A percentile compares a stretch with the other conserved stretches of the same genome.
Conservation (phyloP, 53 echinoderm and acorn worm species). For the Pentamera pediparva region DNA sequence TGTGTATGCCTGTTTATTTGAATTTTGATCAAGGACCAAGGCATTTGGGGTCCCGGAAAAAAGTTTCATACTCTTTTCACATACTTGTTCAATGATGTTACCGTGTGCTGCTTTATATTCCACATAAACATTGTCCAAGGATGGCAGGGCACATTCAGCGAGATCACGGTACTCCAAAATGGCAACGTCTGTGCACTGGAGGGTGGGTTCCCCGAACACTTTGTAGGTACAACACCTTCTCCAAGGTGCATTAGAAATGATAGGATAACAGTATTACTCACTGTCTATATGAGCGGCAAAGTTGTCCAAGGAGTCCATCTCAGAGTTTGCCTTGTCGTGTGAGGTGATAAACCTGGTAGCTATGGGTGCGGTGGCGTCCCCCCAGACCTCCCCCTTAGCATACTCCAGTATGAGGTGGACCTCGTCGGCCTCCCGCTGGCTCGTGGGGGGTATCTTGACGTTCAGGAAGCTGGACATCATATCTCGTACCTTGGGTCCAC, state of each 20-base stretch:
- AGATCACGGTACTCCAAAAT: too few species aligned
- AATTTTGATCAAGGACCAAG: too few species aligned
- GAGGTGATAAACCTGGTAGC: conserved; percentile 91
- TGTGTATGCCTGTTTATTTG: too few species aligned
- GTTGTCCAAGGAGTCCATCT: conserved; percentile 53
- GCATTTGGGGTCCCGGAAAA: too few species aligned
- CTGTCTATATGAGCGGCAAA: conserved; percentile 70
- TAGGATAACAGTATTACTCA: not conserved
- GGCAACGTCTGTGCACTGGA: too few species aligned
- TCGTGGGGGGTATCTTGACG: conserved; percentile 48
- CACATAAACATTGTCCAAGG: too few species aligned
- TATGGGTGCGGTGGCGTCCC: conserved; percentile 47
- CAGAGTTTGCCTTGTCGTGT: conserved; percentile 75
- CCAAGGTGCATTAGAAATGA: too few species aligned
- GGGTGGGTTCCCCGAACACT: too few species aligned
- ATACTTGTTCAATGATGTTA: too few species aligned
- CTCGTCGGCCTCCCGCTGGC: conserved; percentile 59
- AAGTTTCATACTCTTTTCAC: too few species aligned
- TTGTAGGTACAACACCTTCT: not conserved
- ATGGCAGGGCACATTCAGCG: too few species aligned
- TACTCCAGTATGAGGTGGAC: conserved; percentile 97
- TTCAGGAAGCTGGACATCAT: conserved; percentile 49
- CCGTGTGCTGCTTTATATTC: too few species aligned
- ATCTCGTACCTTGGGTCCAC: conserved; percentile 67
- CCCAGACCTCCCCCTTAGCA: conserved; percentile 80